phyloP scores from a whole-genome alignment of 1,140 invertebrate species.

The Cotesia glomerata region DNA sequence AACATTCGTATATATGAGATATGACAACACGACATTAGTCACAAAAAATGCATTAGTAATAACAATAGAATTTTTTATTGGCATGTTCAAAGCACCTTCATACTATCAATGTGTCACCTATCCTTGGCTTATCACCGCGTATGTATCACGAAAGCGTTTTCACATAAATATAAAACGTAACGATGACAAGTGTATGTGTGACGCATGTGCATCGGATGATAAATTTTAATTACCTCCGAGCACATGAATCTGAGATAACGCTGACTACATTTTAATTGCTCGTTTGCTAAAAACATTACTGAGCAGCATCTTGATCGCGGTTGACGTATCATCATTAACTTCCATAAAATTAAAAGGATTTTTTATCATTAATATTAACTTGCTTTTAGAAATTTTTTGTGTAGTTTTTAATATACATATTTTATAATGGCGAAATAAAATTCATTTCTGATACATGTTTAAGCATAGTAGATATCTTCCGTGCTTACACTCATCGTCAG shows the following conservation, averaged over 20 bases:
- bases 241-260: conserved; percentile 45
- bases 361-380: no score
- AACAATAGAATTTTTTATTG: neutral
- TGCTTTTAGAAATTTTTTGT: neutral
- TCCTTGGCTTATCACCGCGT: conserved; percentile 5
- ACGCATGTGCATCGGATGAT: conserved; percentile 36
- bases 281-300: conserved; percentile 35
- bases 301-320: conserved; percentile 47
- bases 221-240: conserved; percentile 40
- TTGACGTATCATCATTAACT: neutral
- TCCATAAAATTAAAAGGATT: neutral
- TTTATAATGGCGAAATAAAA: neutral
- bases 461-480: conserved; percentile 21
- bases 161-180: conserved; percentile 31
- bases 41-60: neutral
- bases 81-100: conserved; percentile 1
- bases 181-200: conserved; percentile 24
- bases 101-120: neutral
- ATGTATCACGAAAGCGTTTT: conserved; percentile 5
- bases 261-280: conserved; percentile 54
- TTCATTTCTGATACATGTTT: conserved; percentile 1
- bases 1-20: neutral
- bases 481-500: conserved; percentile 3
- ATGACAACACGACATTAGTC: neutral
- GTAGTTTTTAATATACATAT: neutral